Conservation (phyloP, 2,113 vertebrate genomes). For the Cyrtonyx montezumae region DNA sequence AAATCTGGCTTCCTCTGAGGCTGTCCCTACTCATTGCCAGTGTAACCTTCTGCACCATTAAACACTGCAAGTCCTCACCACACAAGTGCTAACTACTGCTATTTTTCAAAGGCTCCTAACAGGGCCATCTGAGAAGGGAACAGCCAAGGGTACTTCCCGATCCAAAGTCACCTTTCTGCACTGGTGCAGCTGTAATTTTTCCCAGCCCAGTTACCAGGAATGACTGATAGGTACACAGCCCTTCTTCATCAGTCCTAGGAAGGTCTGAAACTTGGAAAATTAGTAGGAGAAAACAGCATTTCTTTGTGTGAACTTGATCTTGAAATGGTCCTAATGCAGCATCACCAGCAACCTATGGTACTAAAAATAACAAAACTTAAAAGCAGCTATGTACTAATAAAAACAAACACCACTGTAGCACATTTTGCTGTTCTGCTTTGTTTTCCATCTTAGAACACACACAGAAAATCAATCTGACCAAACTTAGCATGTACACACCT, state of each 20-base stretch:
- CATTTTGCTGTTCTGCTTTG: background rate
- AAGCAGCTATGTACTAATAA: accelerated
- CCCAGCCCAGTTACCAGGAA: background rate
- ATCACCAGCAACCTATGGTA: background rate
- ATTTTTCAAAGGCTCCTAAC: background rate
- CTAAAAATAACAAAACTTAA: background rate
- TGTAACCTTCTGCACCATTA: background rate
- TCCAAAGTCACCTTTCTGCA: slow-evolving; percentile 45
- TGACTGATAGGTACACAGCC: background rate
- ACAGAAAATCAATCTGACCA: background rate
- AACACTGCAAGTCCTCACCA: accelerated
- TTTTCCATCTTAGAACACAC: background rate
- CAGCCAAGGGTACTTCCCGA: background rate
- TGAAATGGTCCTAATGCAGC: background rate
- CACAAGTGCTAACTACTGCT: background rate
- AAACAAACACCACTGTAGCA: background rate
- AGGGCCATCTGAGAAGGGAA: accelerated
- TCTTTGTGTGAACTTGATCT: background rate
- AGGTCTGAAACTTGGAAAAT: background rate
- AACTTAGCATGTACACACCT: background rate
- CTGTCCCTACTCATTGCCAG: accelerated
- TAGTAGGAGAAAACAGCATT: background rate
- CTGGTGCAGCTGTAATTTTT: background rate
- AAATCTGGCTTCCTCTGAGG: background rate
- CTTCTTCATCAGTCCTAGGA: background rate